These are phyloP conservation scores for Morelia viridis DNA, from an alignment of 2,797 vertebrate species.

Conservation along the genomic window DNA sequence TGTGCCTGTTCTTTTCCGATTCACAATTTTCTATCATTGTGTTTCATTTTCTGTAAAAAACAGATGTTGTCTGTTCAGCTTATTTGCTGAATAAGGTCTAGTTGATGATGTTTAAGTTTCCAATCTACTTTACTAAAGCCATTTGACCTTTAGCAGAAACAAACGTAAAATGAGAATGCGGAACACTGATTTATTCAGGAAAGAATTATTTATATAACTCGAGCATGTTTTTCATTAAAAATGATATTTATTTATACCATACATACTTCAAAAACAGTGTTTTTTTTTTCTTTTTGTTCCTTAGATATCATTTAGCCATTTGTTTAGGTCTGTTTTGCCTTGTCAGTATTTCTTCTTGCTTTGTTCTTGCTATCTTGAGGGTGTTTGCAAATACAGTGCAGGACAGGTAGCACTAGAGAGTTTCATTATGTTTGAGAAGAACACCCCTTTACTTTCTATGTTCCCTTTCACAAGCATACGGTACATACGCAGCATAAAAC, in stretches of 20 bases:
- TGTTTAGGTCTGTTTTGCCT: constrained; percentile 25
- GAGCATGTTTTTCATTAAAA: constrained; percentile 65
- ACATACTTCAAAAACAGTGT: constrained; percentile 56
- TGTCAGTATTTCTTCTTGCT: constrained; percentile 47
- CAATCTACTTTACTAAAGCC: constrained; percentile 58
- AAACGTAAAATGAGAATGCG: constrained; percentile 60
- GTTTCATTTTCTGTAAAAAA: constrained; percentile 47
- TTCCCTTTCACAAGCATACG: constrained; percentile 75
- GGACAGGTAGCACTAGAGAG: constrained; percentile 67
- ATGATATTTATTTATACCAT: constrained; percentile 64
- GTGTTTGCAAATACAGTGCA: constrained; percentile 38
- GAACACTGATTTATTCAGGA: constrained; percentile 59
- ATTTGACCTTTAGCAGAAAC: constrained; percentile 58
- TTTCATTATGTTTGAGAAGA: constrained; percentile 68
- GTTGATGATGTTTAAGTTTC: constrained; percentile 52
- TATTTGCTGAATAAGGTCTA: constrained; percentile 55
- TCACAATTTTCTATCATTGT: constrained; percentile 28
- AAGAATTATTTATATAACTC: constrained; percentile 65
- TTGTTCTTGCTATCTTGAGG: constrained; percentile 39
- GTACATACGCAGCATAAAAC: constrained; percentile 72
- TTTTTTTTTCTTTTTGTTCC: constrained; percentile 41
- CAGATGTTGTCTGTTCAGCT: constrained; percentile 31
- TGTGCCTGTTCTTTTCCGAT: constrained; percentile 6
- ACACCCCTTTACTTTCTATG: constrained; percentile 73
- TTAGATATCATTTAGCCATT: constrained; percentile 41